Evolutionary conservation across 2,113 vertebrate species (phyloP).

Genomic region (Ptyas mucosa): DNA sequence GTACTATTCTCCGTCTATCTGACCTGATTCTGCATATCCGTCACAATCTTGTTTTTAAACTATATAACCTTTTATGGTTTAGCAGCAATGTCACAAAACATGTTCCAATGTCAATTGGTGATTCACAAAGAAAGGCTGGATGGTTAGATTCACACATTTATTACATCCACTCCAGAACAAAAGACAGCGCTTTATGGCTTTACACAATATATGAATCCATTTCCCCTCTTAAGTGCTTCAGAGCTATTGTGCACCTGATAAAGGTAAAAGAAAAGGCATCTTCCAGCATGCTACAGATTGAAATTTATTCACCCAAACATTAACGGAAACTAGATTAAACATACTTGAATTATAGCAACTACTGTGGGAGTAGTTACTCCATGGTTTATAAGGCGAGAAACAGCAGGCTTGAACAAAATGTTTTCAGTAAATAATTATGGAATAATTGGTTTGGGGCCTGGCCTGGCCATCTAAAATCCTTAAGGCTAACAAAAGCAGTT

Average conservation of each 20-base stretch:
- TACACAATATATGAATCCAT: not conserved
- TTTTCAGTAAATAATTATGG: constrained; percentile 14
- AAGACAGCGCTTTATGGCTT: not conserved
- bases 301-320: not conserved
- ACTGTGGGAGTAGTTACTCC: constrained; percentile 10
- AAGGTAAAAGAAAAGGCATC: not conserved
- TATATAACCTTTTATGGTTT: not conserved
- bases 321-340: not conserved
- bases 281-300: not conserved
- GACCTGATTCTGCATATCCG: not conserved
- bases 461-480: not conserved
- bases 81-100: not conserved
- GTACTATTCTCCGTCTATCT: not conserved
- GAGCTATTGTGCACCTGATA: not conserved
- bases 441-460: not conserved
- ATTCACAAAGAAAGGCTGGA: not conserved
- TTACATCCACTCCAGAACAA: not conserved
- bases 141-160: not conserved
- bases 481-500: constrained; percentile 5
- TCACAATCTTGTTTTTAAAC: not conserved
- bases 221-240: not conserved
- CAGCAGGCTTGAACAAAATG: constrained; percentile 23
- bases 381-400: constrained; percentile 3
- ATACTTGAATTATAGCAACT: not conserved
- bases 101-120: not conserved